These are phyloP conservation scores for Pseudococcus viburni DNA, from an alignment of 2,888 invertebrate genomes.

Conservation along the genomic window DNA sequence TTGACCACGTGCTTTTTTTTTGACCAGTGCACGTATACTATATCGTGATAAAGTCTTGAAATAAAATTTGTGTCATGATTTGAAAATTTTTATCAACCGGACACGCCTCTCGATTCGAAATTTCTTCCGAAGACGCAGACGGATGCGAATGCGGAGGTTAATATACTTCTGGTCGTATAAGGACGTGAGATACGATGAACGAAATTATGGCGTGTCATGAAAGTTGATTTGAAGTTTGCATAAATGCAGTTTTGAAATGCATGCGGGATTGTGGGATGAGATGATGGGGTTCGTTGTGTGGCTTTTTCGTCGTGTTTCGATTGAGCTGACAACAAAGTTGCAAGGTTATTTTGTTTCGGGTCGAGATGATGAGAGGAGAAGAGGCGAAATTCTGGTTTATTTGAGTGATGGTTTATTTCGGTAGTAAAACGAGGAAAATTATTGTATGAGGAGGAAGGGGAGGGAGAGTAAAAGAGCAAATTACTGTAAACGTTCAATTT, in stretches of 20 bases:
- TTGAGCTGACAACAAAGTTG: background rate
- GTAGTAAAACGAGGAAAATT: too few species aligned
- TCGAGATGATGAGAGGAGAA: background rate
- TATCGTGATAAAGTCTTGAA: background rate
- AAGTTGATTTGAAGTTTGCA: background rate
- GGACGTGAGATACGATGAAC: background rate
- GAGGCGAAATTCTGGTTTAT: background rate
- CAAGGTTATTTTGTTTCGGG: background rate
- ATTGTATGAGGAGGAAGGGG: too few species aligned
- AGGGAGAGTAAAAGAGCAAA: too few species aligned
- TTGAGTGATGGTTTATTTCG: too few species aligned
- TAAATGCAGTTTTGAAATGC: background rate
- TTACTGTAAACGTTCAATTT: too few species aligned
- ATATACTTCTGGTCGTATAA: background rate
- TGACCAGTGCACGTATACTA: too few species aligned
- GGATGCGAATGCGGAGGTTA: slow-evolving; percentile 3
- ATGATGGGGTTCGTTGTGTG: background rate
- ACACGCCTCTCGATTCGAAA: slow-evolving; percentile 19
- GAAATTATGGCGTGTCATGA: background rate
- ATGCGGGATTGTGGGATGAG: background rate
- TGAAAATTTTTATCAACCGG: slow-evolving; percentile 15
- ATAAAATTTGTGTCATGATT: slow-evolving; percentile 40
- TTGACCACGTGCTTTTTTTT: slow-evolving; percentile 35
- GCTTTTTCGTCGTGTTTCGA: background rate
- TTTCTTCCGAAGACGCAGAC: background rate